Evolutionary conservation across 2,113 vertebrate genomes (phyloP).

Genomic region (Bombycilla garrulus): DNA sequence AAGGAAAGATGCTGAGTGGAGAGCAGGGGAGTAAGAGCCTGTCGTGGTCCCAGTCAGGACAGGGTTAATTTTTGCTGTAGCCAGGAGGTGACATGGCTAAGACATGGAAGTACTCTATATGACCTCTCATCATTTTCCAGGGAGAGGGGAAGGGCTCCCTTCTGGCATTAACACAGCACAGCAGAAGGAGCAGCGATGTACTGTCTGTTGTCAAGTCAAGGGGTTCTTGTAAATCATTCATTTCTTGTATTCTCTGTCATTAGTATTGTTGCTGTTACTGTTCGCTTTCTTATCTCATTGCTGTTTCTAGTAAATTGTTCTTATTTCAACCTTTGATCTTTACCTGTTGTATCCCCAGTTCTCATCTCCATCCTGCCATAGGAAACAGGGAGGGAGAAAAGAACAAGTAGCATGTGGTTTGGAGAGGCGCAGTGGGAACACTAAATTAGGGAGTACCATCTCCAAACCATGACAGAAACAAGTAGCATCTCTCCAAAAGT

Average conservation of each 20-base stretch:
- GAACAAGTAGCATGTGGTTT: not conserved
- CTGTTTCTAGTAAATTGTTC: not conserved
- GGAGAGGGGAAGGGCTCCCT: not conserved
- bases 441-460: not conserved
- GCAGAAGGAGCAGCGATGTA: not conserved
- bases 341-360: not conserved
- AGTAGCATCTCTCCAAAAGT: not conserved
- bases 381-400: not conserved
- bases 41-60: not conserved
- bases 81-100: not conserved
- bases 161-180: not conserved
- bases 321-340: not conserved
- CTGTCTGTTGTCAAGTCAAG: not conserved
- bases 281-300: not conserved
- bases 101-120: fast-evolving
- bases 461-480: not conserved
- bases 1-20: not conserved
- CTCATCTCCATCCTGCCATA: not conserved
- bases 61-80: not conserved
- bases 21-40: not conserved
- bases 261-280: not conserved
- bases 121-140: not conserved
- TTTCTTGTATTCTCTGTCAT: not conserved
- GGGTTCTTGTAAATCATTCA: not conserved
- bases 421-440: not conserved